Percentiles rank a stretch among this genome's conserved stretches.
phyloP scores from a whole-genome alignment of 2,113 vertebrate genomes.

The Chiloscyllium plagiosum region DNA sequence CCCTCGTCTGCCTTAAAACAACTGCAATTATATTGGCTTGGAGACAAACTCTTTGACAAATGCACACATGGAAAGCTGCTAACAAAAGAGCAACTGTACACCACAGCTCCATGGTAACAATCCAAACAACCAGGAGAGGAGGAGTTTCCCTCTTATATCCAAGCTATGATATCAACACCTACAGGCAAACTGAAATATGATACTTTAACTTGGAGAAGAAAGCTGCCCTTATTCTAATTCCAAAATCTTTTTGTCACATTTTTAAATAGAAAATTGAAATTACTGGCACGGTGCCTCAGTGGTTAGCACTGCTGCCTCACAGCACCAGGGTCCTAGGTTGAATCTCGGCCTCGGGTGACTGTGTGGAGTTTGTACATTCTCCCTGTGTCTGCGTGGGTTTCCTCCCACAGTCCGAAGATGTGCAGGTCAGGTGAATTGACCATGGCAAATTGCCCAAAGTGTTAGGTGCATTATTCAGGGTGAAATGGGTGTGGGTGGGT shows the following conservation, averaged over 20 bases:
- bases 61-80: neutral
- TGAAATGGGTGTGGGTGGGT: too few species aligned
- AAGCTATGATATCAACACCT: neutral
- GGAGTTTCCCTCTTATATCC: neutral
- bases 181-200: neutral
- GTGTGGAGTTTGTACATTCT: too few species aligned
- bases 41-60: neutral
- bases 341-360: too few species aligned
- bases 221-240: neutral
- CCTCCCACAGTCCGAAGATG: too few species aligned
- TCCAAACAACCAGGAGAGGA: neutral
- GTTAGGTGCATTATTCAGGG: too few species aligned
- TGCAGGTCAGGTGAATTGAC: too few species aligned
- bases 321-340: too few species aligned
- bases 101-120: neutral
- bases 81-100: neutral
- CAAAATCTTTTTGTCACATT: neutral
- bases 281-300: neutral
- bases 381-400: too few species aligned
- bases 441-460: too few species aligned
- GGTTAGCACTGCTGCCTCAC: too few species aligned
- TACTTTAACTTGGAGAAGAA: neutral
- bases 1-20: neutral
- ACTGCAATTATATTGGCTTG: neutral
- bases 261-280: neutral